A percentile compares a stretch with the other conserved stretches of the same genome.
phyloP scores from a whole-genome alignment of 2,113 vertebrate species.

The Smithornis capensis region DNA sequence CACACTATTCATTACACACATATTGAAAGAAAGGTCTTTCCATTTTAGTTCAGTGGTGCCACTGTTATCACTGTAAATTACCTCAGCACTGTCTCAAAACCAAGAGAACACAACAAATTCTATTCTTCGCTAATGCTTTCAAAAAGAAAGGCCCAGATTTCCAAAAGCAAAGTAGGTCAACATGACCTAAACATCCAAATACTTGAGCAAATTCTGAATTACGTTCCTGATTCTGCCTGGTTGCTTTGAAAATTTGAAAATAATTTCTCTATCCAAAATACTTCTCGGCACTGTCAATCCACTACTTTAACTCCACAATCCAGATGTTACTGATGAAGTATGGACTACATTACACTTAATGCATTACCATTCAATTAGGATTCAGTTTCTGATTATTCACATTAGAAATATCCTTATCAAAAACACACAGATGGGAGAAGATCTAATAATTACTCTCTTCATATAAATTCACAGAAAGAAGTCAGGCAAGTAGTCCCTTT shows the following conservation, averaged over 20 bases:
- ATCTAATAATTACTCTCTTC: conserved; percentile 12
- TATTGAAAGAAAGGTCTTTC: background rate
- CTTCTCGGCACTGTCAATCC: background rate
- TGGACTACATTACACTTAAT: background rate
- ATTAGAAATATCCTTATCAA: background rate
- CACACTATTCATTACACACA: background rate
- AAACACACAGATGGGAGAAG: background rate
- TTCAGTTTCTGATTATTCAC: conserved; percentile 13
- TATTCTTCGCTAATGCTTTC: background rate
- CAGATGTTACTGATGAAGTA: background rate
- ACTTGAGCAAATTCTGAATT: background rate
- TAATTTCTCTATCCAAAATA: background rate
- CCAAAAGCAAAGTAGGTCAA: background rate
- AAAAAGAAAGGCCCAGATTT: background rate
- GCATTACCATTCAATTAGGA: background rate
- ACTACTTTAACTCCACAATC: background rate
- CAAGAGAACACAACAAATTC: background rate
- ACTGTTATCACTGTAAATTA: background rate
- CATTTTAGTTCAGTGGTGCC: background rate
- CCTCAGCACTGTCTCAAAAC: background rate
- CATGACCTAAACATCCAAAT: background rate
- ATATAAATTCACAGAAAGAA: background rate
- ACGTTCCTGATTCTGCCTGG: background rate
- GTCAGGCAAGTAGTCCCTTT: conserved; percentile 3
- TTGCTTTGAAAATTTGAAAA: background rate